These are phyloP conservation scores for Caenorhabditis angaria DNA, from an alignment of 2,888 invertebrate species.

Conservation along the genomic window DNA sequence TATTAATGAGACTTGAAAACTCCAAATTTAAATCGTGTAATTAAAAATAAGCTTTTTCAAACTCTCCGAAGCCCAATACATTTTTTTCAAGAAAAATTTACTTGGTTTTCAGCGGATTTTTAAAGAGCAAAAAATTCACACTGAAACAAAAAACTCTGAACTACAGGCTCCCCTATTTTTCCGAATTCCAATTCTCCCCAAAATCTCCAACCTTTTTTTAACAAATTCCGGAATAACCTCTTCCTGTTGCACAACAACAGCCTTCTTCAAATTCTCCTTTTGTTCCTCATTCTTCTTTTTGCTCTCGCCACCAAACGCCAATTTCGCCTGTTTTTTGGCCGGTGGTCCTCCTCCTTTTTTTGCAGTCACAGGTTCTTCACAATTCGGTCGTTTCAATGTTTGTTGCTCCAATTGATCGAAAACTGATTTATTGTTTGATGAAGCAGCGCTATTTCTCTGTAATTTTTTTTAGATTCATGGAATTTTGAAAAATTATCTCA, in stretches of 20 bases:
- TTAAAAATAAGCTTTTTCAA: too few relatives aligned
- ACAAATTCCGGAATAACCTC: background rate
- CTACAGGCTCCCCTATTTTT: background rate
- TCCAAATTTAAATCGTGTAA: too few relatives aligned
- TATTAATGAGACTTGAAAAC: too few relatives aligned
- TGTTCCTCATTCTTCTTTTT: constrained; percentile 6
- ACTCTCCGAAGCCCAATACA: too few relatives aligned
- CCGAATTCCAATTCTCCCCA: background rate
- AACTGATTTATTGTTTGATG: constrained; percentile 2
- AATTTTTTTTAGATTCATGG: background rate
- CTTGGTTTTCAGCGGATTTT: too few relatives aligned
- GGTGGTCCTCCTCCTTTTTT: constrained; percentile 12
- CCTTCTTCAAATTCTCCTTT: background rate
- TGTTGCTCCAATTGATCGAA: constrained; percentile 40
- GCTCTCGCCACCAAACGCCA: constrained; percentile 29
- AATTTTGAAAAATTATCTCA: background rate
- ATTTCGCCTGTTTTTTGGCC: constrained; percentile 40
- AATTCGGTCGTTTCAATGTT: background rate
- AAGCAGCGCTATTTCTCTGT: background rate
- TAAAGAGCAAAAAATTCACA: too few relatives aligned
- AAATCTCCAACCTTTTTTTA: constrained; percentile 16
- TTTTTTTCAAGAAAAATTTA: too few relatives aligned
- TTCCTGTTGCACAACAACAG: background rate
- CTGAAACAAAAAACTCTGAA: too few relatives aligned
- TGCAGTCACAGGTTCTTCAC: background rate